phyloP scores from a whole-genome alignment of 2,113 vertebrate genomes.

The Psettodes erumei region DNA sequence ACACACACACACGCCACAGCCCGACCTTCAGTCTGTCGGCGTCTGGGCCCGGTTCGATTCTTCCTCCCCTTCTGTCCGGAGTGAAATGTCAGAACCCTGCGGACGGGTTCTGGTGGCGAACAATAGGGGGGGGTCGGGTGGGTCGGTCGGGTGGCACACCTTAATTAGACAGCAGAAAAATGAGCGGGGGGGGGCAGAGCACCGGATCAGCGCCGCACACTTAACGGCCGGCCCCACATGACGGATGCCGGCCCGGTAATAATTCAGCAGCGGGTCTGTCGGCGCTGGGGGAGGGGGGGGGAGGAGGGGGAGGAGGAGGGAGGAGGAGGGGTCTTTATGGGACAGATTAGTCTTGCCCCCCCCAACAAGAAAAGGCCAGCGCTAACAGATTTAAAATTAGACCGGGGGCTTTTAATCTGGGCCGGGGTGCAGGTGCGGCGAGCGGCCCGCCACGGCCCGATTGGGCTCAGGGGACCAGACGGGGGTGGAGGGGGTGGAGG shows the following conservation, averaged over 20 bases:
- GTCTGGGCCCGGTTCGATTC: conserved; percentile 13
- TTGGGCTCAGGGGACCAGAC: conserved; percentile 80
- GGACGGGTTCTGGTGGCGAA: not conserved
- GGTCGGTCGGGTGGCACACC: conserved; percentile 13
- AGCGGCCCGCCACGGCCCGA: conserved; percentile 49
- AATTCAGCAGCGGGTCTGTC: conserved; percentile 77
- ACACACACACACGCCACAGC: not conserved
- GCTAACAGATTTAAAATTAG: conserved; percentile 85
- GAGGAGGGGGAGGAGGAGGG: conserved; percentile 39
- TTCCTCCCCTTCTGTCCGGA: too few relatives aligned
- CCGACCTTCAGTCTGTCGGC: conserved; percentile 70
- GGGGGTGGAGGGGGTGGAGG: conserved; percentile 36
- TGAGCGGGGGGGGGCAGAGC: conserved; percentile 30
- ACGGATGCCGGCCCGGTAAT: conserved; percentile 76
- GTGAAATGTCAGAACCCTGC: too few relatives aligned
- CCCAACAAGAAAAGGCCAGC: conserved; percentile 76
- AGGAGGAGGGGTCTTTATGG: conserved; percentile 74
- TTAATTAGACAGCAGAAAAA: conserved; percentile 75
- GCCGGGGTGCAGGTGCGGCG: conserved; percentile 80
- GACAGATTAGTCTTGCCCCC: conserved; percentile 79
- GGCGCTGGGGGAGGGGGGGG: conserved; percentile 31
- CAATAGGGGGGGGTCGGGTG: conserved; percentile 17
- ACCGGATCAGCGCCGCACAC: conserved; percentile 28
- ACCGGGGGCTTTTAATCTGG: conserved; percentile 81
- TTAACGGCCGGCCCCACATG: conserved; percentile 66